A percentile compares a stretch with the other conserved stretches of the same genome.
Conservation (phyloP, 2,888 invertebrate species). For the Notodonta ziczac region DNA sequence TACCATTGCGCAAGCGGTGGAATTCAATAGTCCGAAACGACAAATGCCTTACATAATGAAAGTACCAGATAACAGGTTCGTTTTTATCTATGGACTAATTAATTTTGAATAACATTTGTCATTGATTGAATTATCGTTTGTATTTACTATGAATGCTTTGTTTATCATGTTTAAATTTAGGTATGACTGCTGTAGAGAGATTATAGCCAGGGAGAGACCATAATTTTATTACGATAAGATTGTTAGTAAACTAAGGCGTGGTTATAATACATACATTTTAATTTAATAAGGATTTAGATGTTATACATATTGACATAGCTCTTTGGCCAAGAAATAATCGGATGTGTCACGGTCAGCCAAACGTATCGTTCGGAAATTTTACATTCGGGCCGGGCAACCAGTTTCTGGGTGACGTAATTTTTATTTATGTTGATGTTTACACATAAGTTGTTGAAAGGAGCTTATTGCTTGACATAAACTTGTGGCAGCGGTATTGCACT, state of each 20-base stretch:
- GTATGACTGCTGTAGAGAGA: conserved; percentile 9
- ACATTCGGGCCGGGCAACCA: not conserved
- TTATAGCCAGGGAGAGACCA: conserved; percentile 16
- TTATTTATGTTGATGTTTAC: not conserved
- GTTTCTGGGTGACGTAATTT: conserved; percentile 3
- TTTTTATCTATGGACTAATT: conserved; percentile 25
- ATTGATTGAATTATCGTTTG: conserved; percentile 15
- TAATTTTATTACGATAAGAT: conserved; percentile 10
- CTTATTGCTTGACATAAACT: not conserved
- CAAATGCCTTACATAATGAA: conserved; percentile 39
- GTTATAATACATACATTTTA: not conserved
- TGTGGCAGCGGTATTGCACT: not conserved
- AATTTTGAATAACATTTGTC: conserved; percentile 26
- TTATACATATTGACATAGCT: not conserved
- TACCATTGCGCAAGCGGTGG: conserved; percentile 45
- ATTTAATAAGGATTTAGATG: not conserved
- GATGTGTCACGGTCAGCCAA: not conserved
- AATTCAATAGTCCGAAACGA: conserved; percentile 48
- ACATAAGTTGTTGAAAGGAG: not conserved
- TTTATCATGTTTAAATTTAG: conserved; percentile 25
- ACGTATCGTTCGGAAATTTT: not conserved
- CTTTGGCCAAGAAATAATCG: not conserved
- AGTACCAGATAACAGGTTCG: conserved; percentile 13
- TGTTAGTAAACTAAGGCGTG: not conserved
- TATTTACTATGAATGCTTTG: conserved; percentile 1